Evolutionary conservation across 2,797 vertebrate species (phyloP).

Genomic region (Myotis pilosus): DNA sequence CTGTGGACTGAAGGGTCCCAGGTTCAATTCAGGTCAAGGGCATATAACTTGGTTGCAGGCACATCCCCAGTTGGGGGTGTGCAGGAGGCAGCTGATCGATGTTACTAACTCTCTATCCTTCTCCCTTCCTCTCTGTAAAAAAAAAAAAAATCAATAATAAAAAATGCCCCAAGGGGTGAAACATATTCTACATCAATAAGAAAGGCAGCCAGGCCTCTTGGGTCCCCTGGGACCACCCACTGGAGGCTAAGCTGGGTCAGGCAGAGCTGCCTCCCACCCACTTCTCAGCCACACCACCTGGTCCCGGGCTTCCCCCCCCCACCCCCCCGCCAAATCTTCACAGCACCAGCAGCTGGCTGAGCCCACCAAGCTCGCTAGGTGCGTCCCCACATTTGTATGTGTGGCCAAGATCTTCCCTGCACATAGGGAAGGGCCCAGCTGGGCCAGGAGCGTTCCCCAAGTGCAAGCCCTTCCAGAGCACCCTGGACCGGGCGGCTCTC

Average conservation of each 20-base stretch:
- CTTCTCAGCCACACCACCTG: accelerated
- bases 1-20: no score
- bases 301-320: accelerated
- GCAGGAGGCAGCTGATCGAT: no score
- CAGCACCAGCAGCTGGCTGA: not conserved
- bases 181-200: not conserved
- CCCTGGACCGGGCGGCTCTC: accelerated
- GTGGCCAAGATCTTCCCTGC: not conserved
- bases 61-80: no score
- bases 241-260: not conserved
- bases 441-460: not conserved
- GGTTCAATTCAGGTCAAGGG: no score
- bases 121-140: no score
- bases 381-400: accelerated
- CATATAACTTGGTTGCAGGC: no score
- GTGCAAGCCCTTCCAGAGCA: not conserved
- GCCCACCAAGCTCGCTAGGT: not conserved
- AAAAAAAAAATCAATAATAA: no score
- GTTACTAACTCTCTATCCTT: no score
- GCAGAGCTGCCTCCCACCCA: not conserved
- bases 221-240: no score
- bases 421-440: accelerated
- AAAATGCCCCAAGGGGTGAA: not conserved
- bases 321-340: no score
- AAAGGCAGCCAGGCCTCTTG: not conserved